phyloP scores from a whole-genome alignment of 2,888 invertebrate species.

The Eulithis prunata region DNA sequence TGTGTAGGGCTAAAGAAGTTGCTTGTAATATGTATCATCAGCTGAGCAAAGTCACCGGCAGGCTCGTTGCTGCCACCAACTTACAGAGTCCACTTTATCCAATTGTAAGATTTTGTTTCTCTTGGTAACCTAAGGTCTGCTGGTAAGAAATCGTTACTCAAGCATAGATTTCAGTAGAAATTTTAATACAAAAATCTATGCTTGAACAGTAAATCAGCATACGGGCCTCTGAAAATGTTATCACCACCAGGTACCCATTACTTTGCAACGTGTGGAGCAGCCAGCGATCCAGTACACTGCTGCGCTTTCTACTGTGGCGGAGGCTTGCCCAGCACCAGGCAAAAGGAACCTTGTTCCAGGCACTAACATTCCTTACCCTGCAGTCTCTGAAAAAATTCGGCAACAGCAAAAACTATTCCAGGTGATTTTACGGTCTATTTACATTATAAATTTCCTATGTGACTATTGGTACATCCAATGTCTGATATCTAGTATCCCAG shows the following conservation, averaged over 20 bases:
- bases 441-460: background rate
- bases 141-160: no score
- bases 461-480: background rate
- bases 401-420: slow-evolving; percentile 71
- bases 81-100: slow-evolving; percentile 77
- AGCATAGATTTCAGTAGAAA: no score
- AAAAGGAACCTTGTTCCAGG: slow-evolving; percentile 68
- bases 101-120: slow-evolving; percentile 62
- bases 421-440: slow-evolving; percentile 43
- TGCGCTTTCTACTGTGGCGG: slow-evolving; percentile 71
- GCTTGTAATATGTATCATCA: slow-evolving; percentile 75
- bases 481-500: no score
- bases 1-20: slow-evolving; percentile 29
- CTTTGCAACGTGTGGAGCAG: slow-evolving; percentile 75
- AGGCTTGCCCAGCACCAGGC: slow-evolving; percentile 65
- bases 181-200: no score
- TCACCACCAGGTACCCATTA: slow-evolving; percentile 67
- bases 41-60: slow-evolving; percentile 72
- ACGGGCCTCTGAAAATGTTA: slow-evolving; percentile 29
- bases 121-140: slow-evolving; percentile 19
- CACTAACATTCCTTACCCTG: slow-evolving; percentile 71
- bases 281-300: slow-evolving; percentile 72
- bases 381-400: slow-evolving; percentile 65
- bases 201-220: no score
- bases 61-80: slow-evolving; percentile 69